phyloP scores from a whole-genome alignment of 2,113 vertebrate species.

The Hyperopisus bebe region DNA sequence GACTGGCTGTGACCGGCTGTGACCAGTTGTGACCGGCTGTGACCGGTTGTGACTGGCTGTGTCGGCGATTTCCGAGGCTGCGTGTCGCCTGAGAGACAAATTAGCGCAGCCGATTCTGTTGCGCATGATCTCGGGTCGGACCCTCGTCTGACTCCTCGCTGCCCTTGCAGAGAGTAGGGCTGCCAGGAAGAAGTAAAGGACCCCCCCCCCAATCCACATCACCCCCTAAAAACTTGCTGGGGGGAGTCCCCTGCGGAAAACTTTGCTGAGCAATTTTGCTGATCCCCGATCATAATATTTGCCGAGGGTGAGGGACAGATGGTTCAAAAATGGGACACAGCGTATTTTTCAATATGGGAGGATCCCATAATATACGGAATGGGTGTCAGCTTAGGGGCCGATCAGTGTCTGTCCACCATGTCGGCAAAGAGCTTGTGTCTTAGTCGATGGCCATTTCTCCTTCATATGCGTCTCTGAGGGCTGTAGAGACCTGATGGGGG shows the following conservation, averaged over 20 bases:
- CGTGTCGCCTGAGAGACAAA: constrained; percentile 57
- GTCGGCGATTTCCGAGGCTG: constrained; percentile 67
- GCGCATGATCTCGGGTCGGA: constrained; percentile 21
- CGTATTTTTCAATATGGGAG: neutral
- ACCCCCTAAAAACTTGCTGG: neutral
- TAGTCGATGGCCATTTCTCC: too few relatives aligned
- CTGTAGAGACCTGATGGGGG: neutral
- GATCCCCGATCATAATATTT: neutral
- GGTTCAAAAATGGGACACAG: neutral
- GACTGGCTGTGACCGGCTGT: too few relatives aligned
- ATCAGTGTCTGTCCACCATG: neutral
- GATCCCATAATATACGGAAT: neutral
- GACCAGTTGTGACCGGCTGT: too few relatives aligned
- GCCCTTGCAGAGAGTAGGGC: neutral
- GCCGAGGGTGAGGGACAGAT: neutral
- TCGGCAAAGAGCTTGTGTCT: neutral
- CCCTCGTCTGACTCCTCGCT: neutral
- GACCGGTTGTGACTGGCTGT: constrained; percentile 57
- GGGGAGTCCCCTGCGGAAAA: constrained; percentile 30
- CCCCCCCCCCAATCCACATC: neutral
- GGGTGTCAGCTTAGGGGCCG: neutral
- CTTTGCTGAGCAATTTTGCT: neutral
- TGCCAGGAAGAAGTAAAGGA: neutral
- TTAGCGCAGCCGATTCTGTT: constrained; percentile 45
- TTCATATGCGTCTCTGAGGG: neutral